Base-by-base conservation (phyloP, 2,888 invertebrate species). In the Tinea pellionella region DNA sequence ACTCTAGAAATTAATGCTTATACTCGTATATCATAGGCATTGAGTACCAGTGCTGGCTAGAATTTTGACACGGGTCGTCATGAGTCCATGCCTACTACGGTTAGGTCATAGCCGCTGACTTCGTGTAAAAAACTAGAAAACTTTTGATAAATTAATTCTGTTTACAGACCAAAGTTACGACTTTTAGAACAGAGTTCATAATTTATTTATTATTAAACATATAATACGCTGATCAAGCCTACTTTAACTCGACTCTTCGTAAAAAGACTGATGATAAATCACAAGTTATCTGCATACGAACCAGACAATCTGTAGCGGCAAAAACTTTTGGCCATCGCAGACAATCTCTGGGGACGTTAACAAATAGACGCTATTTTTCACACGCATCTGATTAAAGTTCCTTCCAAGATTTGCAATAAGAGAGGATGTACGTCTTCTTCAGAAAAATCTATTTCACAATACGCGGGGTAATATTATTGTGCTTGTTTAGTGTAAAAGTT, bases 371-470 rank as follows among this genome's bases (percentile, higher is more conserved):
- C 65, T 64, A 74, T 76, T 74, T 71, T 70, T 75, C 71, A 69
- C 68, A 68, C 68, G 69, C 69, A 70, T 74, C 71, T 74, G 75
- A 75, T 75, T 75, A 72, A 72, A 74, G 71, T 73, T 70, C 68
- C 63, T 68, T 63, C 67, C 67, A 65, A 68, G 69, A 71, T 71
- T 67, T 66, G 66, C 65, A 67, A 66, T 65, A 66, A 67, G 66
- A 56, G 47, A 55, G 19, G 60, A 58, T 64, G 60, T 62, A 62
- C 60, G 58, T 61, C 59, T 63, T 47, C 18, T 47, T 47, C 16
- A 47, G 16, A 47, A 15, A 47, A 47, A 47, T 18, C 15, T 15
- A 47, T 47, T 47, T 47, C 47, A 47, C 18, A 47, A 47, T 15
- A 47, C n/a, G 37, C 37, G 11, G 11, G 4, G 37, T 37, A 37